Percentiles rank a stretch among this genome's conserved stretches.
phyloP scores from a whole-genome alignment of 2,888 invertebrate species.

The Thelaira solivaga region DNA sequence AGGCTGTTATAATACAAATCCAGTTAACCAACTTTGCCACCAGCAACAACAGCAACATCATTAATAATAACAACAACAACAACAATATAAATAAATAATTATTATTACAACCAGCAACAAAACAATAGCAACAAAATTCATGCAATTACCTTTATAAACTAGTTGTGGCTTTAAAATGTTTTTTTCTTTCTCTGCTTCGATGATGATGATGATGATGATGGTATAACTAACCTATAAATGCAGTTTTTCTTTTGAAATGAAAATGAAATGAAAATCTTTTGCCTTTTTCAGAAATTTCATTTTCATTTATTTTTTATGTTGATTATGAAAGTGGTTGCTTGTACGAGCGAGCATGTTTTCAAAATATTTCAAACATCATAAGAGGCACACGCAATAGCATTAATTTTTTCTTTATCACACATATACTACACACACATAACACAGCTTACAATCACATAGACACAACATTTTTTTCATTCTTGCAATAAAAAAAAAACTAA shows the following conservation, averaged over 20 bases:
- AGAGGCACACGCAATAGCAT: neutral
- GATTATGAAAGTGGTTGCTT: neutral
- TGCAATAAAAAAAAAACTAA: too few species aligned
- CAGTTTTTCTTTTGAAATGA: conserved; percentile 59
- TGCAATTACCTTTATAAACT: conserved; percentile 49
- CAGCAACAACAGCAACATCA: conserved; percentile 27
- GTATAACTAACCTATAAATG: conserved; percentile 65
- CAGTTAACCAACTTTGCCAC: conserved; percentile 47
- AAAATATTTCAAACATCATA: neutral
- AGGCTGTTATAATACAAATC: conserved; percentile 45
- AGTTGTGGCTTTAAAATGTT: conserved; percentile 39
- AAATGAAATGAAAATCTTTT: conserved; percentile 52
- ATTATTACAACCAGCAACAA: conserved; percentile 20
- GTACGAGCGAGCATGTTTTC: too few species aligned
- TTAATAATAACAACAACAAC: conserved; percentile 20
- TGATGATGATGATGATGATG: conserved; percentile 14
- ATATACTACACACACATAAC: too few species aligned
- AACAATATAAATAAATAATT: conserved; percentile 14
- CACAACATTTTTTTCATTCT: too few species aligned
- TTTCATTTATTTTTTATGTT: conserved; percentile 6
- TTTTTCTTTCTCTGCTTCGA: neutral
- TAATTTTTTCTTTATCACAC: too few species aligned
- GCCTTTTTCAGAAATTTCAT: conserved; percentile 39
- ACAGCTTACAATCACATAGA: too few species aligned
- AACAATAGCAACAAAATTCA: conserved; percentile 61